Conservation (phyloP, 2,888 invertebrate genomes). For the Frankliniella intonsa region DNA sequence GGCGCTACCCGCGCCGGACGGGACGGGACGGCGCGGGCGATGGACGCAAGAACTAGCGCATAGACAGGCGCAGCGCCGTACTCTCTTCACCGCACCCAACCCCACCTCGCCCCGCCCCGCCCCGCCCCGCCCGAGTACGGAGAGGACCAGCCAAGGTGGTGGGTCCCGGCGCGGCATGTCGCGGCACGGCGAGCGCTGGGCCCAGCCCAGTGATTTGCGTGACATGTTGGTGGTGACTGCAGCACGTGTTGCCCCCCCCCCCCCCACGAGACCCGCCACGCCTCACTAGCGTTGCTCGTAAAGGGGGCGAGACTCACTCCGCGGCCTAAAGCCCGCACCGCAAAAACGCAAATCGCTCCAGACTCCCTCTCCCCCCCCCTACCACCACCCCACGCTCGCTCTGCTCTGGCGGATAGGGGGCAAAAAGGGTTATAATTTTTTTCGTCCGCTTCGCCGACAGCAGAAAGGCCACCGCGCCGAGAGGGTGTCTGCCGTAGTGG, state of each 20-base stretch:
- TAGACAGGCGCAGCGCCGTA: background rate
- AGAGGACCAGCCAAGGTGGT: too few relatives aligned
- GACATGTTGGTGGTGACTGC: background rate
- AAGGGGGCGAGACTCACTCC: background rate
- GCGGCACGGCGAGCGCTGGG: background rate
- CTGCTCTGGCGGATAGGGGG: background rate
- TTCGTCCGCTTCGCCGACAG: too few relatives aligned
- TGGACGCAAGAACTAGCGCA: background rate
- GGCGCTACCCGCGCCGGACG: background rate
- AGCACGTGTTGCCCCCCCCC: background rate
- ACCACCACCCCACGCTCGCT: background rate
- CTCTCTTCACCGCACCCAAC: background rate
- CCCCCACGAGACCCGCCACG: background rate
- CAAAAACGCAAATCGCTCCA: constrained; percentile 11
- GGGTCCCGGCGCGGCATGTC: background rate
- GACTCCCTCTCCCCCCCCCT: background rate
- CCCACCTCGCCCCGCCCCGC: background rate
- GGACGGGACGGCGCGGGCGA: too few relatives aligned
- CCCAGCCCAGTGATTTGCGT: background rate
- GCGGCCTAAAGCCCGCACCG: background rate
- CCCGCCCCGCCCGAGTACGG: background rate
- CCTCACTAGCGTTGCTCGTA: constrained; percentile 13
- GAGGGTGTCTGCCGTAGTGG: too few relatives aligned
- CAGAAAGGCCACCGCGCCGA: too few relatives aligned
- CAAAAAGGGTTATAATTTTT: too few relatives aligned